Percentiles rank a stretch among this genome's conserved stretches.
Conservation (phyloP, 2,797 vertebrate species). For the Myotis findleyi region DNA sequence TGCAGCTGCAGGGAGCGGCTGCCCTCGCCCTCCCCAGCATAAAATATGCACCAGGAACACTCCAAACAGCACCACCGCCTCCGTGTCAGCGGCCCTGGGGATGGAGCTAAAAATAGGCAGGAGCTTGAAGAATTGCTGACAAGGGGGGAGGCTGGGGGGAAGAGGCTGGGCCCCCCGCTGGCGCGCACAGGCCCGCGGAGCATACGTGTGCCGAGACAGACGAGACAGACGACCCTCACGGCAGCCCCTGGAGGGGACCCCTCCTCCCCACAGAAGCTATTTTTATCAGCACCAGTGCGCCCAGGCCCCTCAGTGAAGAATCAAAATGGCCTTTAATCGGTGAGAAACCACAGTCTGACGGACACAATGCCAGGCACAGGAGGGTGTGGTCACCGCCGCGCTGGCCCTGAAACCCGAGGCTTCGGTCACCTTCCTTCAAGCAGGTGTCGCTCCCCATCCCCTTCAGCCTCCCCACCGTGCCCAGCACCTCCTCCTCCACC, state of each 20-base stretch:
- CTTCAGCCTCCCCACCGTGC: accelerated
- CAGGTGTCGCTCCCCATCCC: not conserved
- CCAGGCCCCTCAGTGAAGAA: not conserved
- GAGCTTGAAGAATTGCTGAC: not conserved
- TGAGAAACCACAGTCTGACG: not conserved
- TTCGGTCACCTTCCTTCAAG: not conserved
- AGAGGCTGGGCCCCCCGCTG: not conserved
- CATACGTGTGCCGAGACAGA: not conserved
- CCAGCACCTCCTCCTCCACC: not conserved
- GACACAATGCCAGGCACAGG: accelerated
- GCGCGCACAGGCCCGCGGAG: accelerated
- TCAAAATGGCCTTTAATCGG: not conserved
- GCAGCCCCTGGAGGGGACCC: accelerated
- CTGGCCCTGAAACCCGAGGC: not conserved
- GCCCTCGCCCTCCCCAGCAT: not conserved
- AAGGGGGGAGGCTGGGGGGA: not conserved
- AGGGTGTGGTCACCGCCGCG: not conserved
- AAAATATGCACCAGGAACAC: conserved; percentile 60
- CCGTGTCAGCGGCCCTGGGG: conserved; percentile 44
- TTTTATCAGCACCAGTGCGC: not conserved
- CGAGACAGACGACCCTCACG: accelerated
- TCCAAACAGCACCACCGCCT: not conserved
- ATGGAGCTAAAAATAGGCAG: conserved; percentile 74
- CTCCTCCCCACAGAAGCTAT: not conserved
- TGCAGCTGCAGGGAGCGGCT: not conserved